Base-by-base conservation (phyloP, 2,888 invertebrate genomes). In the Cheilosia scutellata region DNA sequence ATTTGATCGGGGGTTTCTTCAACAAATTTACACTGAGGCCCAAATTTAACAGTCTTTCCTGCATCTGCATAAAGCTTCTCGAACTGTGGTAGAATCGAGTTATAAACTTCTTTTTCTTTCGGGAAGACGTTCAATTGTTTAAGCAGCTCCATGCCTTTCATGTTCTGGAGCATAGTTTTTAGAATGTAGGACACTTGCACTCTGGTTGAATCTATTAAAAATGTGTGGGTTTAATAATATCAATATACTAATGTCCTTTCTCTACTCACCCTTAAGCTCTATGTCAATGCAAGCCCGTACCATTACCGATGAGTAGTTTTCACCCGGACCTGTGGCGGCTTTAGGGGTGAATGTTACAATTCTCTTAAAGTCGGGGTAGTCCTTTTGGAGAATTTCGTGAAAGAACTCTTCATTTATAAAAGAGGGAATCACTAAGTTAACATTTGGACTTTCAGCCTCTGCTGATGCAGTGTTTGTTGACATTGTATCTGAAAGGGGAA, bases 221-320 rank as follows among this genome's bases (percentile, higher is more conserved):
- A 33, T 16, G 11, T 3, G 2, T 29, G 29, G 29, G 0, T 13
- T 33, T 20, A 2, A 20, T 1, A 20, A 20, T 20, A 20, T 20
- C 20, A 20, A 20, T 20, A 20, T 20, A 20, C 0, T 20, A 20
- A 20, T 20, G 20, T 20, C 20, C 20, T 20, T 29, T 20, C 37
- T 9, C 27, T 49, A 71, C 66, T 88, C 68, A 92, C 91, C 90
- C 88, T 89, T 89, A 2, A 91, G 65, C 68, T 88, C 70, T 0
- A 91, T 31, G 31, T 90, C 89, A 6, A 91, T 87, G 13, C 87
- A 9, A 5, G 89, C 89, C 16, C 92, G 89, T 40, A 90, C 88
- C 90, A 92, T 90, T 47, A 90, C 80, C 1, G 92, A 91, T 4
- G 90, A 88, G 33, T 90, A 92, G 77, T 92, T 92, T 66, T 92